Conservation (phyloP, 2,113 vertebrate genomes). For the Hypanus sabinus region DNA sequence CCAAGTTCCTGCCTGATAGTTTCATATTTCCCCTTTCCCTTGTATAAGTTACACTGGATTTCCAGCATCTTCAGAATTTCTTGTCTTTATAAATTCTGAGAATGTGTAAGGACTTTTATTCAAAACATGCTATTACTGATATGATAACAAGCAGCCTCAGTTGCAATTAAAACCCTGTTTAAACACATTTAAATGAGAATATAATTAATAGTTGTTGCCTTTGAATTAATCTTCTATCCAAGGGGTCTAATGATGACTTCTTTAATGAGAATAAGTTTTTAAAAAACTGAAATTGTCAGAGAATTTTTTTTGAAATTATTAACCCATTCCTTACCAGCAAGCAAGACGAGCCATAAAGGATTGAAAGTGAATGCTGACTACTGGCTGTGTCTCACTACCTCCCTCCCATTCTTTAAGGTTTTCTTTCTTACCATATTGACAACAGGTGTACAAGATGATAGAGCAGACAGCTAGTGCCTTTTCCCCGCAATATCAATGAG, state of each 20-base stretch:
- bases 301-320: neutral
- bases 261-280: neutral
- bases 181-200: constrained; percentile 28
- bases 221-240: neutral
- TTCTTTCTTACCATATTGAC: neutral
- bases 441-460: too few species aligned
- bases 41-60: too few species aligned
- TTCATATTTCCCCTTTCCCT: too few species aligned
- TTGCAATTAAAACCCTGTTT: neutral
- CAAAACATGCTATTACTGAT: neutral
- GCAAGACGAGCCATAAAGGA: neutral
- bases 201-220: neutral
- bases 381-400: neutral
- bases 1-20: too few species aligned
- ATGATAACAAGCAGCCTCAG: neutral
- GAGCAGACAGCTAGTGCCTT: too few species aligned
- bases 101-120: too few species aligned
- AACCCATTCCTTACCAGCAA: neutral
- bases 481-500: too few species aligned
- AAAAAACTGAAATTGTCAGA: neutral
- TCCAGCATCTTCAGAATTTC: too few species aligned
- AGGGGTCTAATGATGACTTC: neutral
- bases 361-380: neutral
- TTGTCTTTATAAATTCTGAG: neutral
- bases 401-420: neutral